Evolutionary conservation across 1,140 invertebrate genomes (phyloP).

Genomic region (Hypsibius dujardini): DNA sequence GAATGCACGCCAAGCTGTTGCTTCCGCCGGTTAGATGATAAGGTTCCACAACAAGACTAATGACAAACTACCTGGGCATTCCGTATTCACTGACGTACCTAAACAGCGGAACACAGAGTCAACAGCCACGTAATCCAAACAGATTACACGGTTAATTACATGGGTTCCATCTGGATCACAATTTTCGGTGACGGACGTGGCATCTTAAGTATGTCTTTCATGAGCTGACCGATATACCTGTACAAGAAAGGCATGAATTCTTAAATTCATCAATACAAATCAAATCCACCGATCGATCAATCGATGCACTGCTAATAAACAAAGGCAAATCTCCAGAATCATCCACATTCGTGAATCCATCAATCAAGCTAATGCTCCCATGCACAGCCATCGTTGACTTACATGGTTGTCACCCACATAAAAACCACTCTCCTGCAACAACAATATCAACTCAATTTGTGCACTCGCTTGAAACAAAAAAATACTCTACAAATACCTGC

Average conservation of each 20-base stretch:
- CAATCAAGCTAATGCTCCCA: too few species aligned
- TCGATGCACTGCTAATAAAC: too few species aligned
- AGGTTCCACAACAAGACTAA: too few species aligned
- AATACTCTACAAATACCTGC: too few species aligned
- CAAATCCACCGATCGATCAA: too few species aligned
- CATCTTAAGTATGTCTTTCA: conserved; percentile 69
- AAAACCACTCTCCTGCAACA: conserved; percentile 44
- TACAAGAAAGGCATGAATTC: too few species aligned
- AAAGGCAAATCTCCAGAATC: background rate
- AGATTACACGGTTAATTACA: too few species aligned
- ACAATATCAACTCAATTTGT: background rate
- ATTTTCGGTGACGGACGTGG: conserved; percentile 61
- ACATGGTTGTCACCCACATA: conserved; percentile 68
- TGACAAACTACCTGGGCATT: background rate
- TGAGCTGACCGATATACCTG: conserved; percentile 49
- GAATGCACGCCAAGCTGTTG: too few species aligned
- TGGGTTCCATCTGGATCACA: conserved; percentile 53
- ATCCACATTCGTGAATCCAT: background rate
- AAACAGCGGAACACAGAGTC: conserved; percentile 67
- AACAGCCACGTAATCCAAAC: background rate
- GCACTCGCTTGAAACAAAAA: background rate
- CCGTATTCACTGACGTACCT: conserved; percentile 6
- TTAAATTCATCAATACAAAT: too few species aligned
- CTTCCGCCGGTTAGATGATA: too few species aligned
- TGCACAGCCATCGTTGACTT: too few species aligned